A percentile compares a stretch with the other conserved stretches of the same genome.
These are phyloP conservation scores for Bombyx mandarina DNA, from an alignment of 1,140 invertebrate genomes.

Conservation along the genomic window DNA sequence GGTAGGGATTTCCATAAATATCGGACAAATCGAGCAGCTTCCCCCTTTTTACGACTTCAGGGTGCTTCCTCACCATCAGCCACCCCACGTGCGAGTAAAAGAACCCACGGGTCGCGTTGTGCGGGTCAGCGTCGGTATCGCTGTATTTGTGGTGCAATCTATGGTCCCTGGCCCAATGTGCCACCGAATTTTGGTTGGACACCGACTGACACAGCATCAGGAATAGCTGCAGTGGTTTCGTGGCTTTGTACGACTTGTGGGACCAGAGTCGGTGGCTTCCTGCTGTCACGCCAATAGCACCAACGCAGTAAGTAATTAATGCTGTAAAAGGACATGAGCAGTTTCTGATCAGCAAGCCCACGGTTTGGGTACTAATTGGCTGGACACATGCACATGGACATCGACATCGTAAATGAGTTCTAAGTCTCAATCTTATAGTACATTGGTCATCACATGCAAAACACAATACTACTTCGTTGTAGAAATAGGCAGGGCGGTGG, in stretches of 20 bases:
- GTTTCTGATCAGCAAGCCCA: too few species aligned
- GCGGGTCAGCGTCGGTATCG: constrained; percentile 25
- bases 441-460: too few species aligned
- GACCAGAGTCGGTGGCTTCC: constrained; percentile 91
- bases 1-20: constrained; percentile 77
- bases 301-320: constrained; percentile 1
- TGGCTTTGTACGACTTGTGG: constrained; percentile 84
- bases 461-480: too few species aligned
- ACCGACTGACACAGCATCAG: constrained; percentile 83
- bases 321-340: too few species aligned
- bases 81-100: constrained; percentile 78
- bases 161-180: constrained; percentile 10
- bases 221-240: constrained; percentile 75
- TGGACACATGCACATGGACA: too few species aligned
- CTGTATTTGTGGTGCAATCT: constrained; percentile 13
- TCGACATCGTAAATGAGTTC: too few species aligned
- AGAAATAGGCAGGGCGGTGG: too few species aligned
- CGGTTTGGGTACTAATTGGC: too few species aligned
- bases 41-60: constrained; percentile 76
- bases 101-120: constrained; percentile 76
- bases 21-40: constrained; percentile 79
- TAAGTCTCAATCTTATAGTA: too few species aligned
- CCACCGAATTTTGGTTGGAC: constrained; percentile 38
- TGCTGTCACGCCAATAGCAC: constrained; percentile 78
- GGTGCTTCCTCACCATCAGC: constrained; percentile 74